Base-by-base conservation (phyloP, 2,888 invertebrate genomes). In the Drosophila cognata region DNA sequence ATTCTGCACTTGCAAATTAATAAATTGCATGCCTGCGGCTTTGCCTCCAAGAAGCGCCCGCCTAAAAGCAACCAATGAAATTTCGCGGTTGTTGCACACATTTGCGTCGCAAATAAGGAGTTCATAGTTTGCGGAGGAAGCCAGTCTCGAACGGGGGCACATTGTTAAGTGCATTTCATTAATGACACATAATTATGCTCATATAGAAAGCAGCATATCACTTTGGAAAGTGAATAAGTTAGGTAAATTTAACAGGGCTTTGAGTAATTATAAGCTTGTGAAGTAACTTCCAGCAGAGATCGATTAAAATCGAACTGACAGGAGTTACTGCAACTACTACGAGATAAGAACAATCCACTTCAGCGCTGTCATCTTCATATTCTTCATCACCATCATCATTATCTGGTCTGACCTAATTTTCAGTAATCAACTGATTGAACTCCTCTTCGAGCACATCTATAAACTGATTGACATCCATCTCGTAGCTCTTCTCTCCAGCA, bases 1-100 rank as follows among this genome's bases (percentile, higher is more conserved):
- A 69, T 65, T 41, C 53, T 68, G 57, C 59, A 55, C 35, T 58
- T 59, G 83, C 53, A 88, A 88, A 84, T 84, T 88, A 82, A 89
- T 76, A 88, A 85, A 89, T 71, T 89, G 80, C 79, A 70, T 71
- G 63, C 57, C 63, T 77, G 51, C 36, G 55, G 62, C 50, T 31
- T 10, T 25, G 7, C 11, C 31, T 16, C 51, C 16, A 29, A 31
- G 35, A 53, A 31, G 10, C 25, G 51, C 31, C n/a, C 36, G 64
- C 64, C 72, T 67, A 76, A 81, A 79, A 68, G 81, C 33, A 65
- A 33, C 67, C 79, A 70, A 81, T 71, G 71, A 64, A 84, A 88
- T 82, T 84, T 66, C 31, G 82, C 48, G 88, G 89, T 58, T 64
- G 58, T 60, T 56, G 65, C 56, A 59, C 71, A 60, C 65, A 77